phyloP scores from a whole-genome alignment of 2,797 vertebrate genomes.

The Eulemur mongoz region DNA sequence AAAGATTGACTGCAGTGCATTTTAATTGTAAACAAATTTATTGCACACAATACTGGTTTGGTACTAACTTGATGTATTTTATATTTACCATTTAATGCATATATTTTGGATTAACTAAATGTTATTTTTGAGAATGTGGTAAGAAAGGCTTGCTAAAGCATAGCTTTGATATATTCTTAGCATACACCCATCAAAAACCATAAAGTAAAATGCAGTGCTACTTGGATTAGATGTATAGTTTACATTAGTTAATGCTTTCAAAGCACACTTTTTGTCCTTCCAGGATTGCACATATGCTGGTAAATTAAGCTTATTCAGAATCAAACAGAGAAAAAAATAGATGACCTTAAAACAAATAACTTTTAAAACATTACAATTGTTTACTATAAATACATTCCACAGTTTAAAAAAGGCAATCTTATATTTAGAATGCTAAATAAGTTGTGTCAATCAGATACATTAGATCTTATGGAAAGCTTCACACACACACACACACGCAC shows the following conservation, averaged over 20 bases:
- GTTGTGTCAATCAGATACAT: constrained; percentile 44
- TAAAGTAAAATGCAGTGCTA: constrained; percentile 40
- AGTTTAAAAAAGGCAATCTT: constrained; percentile 52
- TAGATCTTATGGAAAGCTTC: constrained; percentile 55
- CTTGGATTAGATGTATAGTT: constrained; percentile 47
- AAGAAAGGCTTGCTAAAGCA: constrained; percentile 49
- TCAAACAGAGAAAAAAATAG: constrained; percentile 43
- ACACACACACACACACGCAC: no score
- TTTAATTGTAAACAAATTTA: constrained; percentile 63
- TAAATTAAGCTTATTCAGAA: constrained; percentile 65
- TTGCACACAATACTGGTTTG: constrained; percentile 48
- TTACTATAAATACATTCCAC: constrained; percentile 53
- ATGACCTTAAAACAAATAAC: constrained; percentile 38
- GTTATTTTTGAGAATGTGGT: neutral
- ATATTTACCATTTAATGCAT: constrained; percentile 38
- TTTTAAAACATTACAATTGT: constrained; percentile 57
- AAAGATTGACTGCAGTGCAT: neutral
- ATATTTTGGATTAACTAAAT: constrained; percentile 44
- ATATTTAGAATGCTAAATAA: constrained; percentile 65
- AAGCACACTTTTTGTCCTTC: neutral
- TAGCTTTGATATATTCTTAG: constrained; percentile 53
- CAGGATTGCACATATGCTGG: neutral
- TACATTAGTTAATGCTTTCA: constrained; percentile 66
- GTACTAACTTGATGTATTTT: constrained; percentile 54
- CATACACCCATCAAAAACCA: constrained; percentile 46